Evolutionary conservation across 2,113 vertebrate species (phyloP).

Genomic region (Gambusia holbrooki): DNA sequence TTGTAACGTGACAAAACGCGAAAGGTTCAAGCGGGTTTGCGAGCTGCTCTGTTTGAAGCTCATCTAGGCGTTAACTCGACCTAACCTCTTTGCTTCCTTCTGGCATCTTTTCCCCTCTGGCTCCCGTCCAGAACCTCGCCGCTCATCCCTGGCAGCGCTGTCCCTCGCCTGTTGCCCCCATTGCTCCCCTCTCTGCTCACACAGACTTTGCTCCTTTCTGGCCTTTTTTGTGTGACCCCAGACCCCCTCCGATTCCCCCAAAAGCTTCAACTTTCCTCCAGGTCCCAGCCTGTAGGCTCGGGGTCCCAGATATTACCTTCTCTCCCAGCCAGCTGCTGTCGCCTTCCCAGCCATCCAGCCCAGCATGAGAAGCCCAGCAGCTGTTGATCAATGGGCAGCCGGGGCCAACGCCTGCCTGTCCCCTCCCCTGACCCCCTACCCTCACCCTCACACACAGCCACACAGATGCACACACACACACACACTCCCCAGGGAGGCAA

Average conservation of each 20-base stretch:
- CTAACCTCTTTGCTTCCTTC: conserved; percentile 46
- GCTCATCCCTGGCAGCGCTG: conserved; percentile 38
- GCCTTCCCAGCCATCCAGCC: conserved; percentile 68
- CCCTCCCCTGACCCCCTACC: conserved; percentile 74
- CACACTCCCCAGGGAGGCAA: conserved; percentile 71
- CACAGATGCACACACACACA: conserved; percentile 51
- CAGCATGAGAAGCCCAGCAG: conserved; percentile 82
- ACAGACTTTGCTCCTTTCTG: conserved; percentile 32
- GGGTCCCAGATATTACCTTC: conserved; percentile 54
- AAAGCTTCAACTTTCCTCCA: conserved; percentile 12
- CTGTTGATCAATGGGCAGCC: conserved; percentile 81
- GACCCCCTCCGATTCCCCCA: not conserved
- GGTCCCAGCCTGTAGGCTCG: conserved; percentile 21
- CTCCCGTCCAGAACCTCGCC: conserved; percentile 30
- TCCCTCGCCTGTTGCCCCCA: conserved; percentile 34
- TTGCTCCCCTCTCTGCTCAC: conserved; percentile 27
- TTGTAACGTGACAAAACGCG: not conserved
- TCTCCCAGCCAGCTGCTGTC: conserved; percentile 71
- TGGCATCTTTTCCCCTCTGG: conserved; percentile 48
- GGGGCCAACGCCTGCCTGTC: conserved; percentile 75
- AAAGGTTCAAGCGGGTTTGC: not conserved
- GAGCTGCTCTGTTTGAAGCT: conserved; percentile 14
- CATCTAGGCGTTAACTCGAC: conserved; percentile 13
- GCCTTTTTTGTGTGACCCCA: conserved; percentile 2
- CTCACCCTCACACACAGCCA: conserved; percentile 59